phyloP scores from a whole-genome alignment of 2,797 vertebrate species.

The Crenuchus spilurus region DNA sequence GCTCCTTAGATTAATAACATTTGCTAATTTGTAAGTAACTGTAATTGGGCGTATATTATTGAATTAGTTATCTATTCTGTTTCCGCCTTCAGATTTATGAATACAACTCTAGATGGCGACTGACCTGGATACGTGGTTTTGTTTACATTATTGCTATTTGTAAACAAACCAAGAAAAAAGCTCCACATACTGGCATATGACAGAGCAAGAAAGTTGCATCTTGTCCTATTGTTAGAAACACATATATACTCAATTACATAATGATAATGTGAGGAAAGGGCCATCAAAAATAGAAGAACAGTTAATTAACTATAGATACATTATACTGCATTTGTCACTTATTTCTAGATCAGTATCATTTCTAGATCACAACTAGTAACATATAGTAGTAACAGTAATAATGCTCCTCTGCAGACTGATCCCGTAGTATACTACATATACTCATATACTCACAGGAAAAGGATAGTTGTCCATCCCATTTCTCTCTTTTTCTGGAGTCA shows the following conservation, averaged over 20 bases:
- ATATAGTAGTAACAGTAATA: too few species aligned
- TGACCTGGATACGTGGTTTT: not conserved
- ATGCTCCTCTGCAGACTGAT: too few species aligned
- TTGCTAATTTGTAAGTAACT: too few species aligned
- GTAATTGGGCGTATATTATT: not conserved
- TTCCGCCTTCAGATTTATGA: not conserved
- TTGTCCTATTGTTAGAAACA: too few species aligned
- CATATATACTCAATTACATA: not conserved
- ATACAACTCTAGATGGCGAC: not conserved
- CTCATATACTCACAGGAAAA: constrained; percentile 80
- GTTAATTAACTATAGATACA: too few species aligned
- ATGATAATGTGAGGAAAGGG: not conserved
- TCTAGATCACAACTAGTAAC: not conserved
- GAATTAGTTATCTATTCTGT: not conserved
- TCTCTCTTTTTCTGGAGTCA: constrained; percentile 75
- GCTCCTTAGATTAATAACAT: too few species aligned
- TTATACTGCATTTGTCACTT: too few species aligned
- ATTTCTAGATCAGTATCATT: too few species aligned
- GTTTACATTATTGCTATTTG: not conserved
- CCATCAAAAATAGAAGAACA: too few species aligned
- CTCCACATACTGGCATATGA: not conserved
- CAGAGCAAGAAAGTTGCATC: not conserved
- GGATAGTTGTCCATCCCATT: constrained; percentile 78
- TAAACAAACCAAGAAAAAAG: not conserved
- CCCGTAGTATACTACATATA: not conserved